Percentiles rank a stretch among this genome's conserved stretches.
Conservation (phyloP, 2,888 invertebrate species). For the Erpobdella octoculata region DNA sequence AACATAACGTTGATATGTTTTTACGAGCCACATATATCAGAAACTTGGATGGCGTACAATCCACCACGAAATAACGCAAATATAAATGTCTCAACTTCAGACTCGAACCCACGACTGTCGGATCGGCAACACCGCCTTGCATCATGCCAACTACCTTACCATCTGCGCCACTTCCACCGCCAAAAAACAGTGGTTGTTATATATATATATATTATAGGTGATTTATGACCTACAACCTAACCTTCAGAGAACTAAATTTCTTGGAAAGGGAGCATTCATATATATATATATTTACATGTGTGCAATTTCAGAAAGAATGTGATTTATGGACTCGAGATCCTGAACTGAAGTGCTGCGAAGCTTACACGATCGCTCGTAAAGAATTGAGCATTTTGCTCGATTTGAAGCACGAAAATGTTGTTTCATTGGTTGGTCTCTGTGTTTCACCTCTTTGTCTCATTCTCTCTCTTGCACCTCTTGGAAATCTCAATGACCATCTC, state of each 20-base stretch:
- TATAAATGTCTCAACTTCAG: too few species aligned
- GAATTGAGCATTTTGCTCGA: slow-evolving; percentile 82
- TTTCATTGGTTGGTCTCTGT: slow-evolving; percentile 81
- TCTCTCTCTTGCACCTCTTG: slow-evolving; percentile 77
- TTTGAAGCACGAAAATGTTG: slow-evolving; percentile 81
- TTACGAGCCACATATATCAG: too few species aligned
- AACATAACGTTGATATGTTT: too few species aligned
- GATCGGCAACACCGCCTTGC: too few species aligned
- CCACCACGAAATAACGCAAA: too few species aligned
- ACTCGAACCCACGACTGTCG: too few species aligned
- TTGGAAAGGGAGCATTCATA: background rate
- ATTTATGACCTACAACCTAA: too few species aligned
- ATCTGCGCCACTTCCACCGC: too few species aligned
- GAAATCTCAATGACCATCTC: slow-evolving; percentile 75
- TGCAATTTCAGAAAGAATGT: slow-evolving; percentile 31
- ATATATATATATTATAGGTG: too few species aligned
- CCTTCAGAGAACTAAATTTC: background rate
- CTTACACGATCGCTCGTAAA: slow-evolving; percentile 89
- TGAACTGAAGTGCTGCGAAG: slow-evolving; percentile 81
- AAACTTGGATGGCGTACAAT: too few species aligned
- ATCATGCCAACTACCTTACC: too few species aligned
- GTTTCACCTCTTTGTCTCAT: slow-evolving; percentile 79
- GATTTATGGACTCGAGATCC: slow-evolving; percentile 78
- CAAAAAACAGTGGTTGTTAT: too few species aligned
- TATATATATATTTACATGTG: background rate